Percentiles rank a stretch among this genome's conserved stretches.
These are phyloP conservation scores for Cryptocephalus moraei DNA, from an alignment of 2,888 invertebrate genomes.

Conservation along the genomic window DNA sequence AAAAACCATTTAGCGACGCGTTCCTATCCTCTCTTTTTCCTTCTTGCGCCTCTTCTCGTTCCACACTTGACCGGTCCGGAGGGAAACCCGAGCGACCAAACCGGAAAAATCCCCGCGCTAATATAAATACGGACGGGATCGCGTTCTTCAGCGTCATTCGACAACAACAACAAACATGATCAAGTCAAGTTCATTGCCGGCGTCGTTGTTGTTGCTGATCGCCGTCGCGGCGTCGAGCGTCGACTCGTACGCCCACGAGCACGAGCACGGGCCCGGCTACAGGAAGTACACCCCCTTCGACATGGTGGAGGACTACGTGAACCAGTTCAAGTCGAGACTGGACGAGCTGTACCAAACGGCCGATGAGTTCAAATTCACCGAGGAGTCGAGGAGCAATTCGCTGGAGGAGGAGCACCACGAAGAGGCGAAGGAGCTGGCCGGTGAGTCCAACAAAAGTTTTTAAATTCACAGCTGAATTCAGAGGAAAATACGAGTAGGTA, in stretches of 20 bases:
- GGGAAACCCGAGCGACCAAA: too few relatives aligned
- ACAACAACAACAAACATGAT: neutral
- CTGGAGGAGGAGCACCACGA: neutral
- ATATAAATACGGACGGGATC: neutral
- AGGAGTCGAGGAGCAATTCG: neutral
- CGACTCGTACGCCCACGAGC: neutral
- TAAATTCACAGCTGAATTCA: too few relatives aligned
- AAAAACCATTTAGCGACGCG: too few relatives aligned
- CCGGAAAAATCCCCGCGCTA: too few relatives aligned
- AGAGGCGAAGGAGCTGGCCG: neutral
- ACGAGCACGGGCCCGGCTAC: too few relatives aligned
- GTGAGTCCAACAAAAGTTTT: too few relatives aligned
- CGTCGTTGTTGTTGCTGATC: neutral
- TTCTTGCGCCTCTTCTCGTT: too few relatives aligned
- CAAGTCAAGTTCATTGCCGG: neutral
- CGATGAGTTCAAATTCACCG: neutral
- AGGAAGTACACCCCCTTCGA: neutral
- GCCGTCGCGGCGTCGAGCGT: neutral
- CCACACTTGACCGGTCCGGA: too few relatives aligned
- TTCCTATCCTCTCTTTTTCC: too few relatives aligned
- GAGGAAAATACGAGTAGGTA: too few relatives aligned
- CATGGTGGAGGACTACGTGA: neutral
- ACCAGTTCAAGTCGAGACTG: neutral
- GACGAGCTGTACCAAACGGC: neutral
- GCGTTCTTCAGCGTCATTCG: neutral